Evolutionary conservation across 1,140 invertebrate species (phyloP), one percentile per base, ranked within the genome.

Genomic region (Druon quercuslanigerum): DNA sequence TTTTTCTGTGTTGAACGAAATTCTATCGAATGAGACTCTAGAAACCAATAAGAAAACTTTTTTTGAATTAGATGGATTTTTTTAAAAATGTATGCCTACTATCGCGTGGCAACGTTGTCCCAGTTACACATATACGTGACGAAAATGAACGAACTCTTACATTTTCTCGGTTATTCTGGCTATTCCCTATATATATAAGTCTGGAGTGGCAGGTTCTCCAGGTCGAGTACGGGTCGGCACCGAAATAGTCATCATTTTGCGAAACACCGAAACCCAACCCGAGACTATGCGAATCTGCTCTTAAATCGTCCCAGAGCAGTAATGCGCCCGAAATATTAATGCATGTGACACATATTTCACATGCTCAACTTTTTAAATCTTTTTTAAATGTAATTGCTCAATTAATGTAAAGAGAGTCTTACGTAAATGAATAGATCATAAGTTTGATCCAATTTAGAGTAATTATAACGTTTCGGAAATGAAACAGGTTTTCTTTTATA

Each of bases 51-150:
- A 1, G 9, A 25, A 2, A 12, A 20, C 57, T 66, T 72, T 76
- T 74, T 16, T 40, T 56, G 74, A 83, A 83, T 82, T 72, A 80
- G 70, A 57, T 56, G 75, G 79, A 82, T 54, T 82, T 78, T 77
- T 57, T 72, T 72, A 70, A 79, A 78, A 84, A 80, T 82, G 79
- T 79, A 20, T 72, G 74, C 50, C 60, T 71, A 79, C 73, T 75
- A 77, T 83, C 73, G 78, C 74, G 80, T 82, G 78, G 81, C 75
- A 76, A 66, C 1, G 11, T 78, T 83, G 79, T 79, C 82, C 79
- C 52, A 83, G 75, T 80, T 83, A 71, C 76, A 79, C 51, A 75
- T 66, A n/a, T 75, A 70, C 78, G 75, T 75, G 79, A 74, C 74
- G 56, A 51, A 71, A 75, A 75, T 75, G 74, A 75, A 75, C 74